Base-by-base conservation (phyloP, 1,140 invertebrate species). In the Danaus plexippus region DNA sequence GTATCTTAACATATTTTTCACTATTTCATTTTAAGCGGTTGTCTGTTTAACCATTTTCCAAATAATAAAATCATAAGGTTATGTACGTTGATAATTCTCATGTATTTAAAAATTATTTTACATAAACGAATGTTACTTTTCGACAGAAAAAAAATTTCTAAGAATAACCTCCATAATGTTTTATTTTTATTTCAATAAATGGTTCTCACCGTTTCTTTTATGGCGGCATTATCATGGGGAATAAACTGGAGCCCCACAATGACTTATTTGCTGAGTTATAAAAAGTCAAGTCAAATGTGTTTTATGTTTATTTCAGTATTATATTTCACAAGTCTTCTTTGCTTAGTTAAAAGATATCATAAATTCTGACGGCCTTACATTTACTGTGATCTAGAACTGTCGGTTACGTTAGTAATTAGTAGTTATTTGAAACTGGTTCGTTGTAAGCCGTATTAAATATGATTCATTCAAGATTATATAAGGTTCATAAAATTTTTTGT, bases 211-310 rank as follows among this genome's bases (percentile, higher is more conserved):
- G 61, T 59, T 64, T 63, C 60, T 64, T 75, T 75, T 77, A 83
- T 66, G 64, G 69, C 56, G 48, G 64, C 62, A 78, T 77, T 67
- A 71, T 70, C 69, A 67, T 68, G 67, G 57, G 67, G 61, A 65
- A 76, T 71, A 71, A 68, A 71, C 60, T 68, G 57, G 64, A 61
- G 54, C 71, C 70, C 69, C 70, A 79, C 77, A 81, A 77, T 76
- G 75, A 74, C 70, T 80, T 79, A 79, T 79, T 80, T 79, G 69
- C 69, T 45, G 64, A 77, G 80, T 76, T 77, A 74, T 82, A 81
- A 83, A 80, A 75, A 75, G 61, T 54, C 51, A 59, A 60, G 55
- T 58, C 47, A 59, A 64, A 58, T 60, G 64, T 50, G 69, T 76
- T 80, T 80, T 79, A 83, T 74, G 75, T 76, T 79, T 73, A 78